Conservation (phyloP, 2,113 vertebrate species). For the Scytalopus superciliaris region DNA sequence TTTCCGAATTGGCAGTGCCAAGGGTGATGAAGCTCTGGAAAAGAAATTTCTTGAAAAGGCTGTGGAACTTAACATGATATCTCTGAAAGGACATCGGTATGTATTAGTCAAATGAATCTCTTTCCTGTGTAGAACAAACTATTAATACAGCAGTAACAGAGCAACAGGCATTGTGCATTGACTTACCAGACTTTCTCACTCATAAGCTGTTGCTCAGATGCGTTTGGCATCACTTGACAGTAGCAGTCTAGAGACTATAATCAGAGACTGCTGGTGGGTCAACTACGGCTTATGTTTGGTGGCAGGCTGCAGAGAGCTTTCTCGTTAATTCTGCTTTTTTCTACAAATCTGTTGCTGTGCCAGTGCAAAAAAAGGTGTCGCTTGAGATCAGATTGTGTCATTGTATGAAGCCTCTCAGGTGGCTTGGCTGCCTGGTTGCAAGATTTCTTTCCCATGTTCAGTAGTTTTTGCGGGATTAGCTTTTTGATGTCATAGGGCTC, state of each 20-base stretch:
- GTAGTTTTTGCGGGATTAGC: neutral
- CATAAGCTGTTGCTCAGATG: neutral
- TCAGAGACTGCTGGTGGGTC: neutral
- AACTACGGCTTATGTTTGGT: neutral
- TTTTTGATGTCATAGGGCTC: neutral
- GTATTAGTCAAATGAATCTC: neutral
- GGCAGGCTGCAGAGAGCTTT: neutral
- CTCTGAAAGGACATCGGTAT: constrained; percentile 92
- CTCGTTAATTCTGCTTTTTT: neutral
- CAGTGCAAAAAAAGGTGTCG: neutral
- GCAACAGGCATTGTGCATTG: neutral
- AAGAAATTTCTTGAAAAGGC: constrained; percentile 89
- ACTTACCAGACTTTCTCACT: neutral
- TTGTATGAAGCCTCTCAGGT: neutral
- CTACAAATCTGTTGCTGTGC: neutral
- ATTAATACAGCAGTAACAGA: neutral
- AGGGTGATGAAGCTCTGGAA: constrained; percentile 86
- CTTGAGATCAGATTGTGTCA: neutral
- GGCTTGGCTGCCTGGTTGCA: neutral
- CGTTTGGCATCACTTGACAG: neutral
- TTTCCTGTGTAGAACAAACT: neutral
- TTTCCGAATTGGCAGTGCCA: constrained; percentile 84
- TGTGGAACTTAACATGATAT: constrained; percentile 88
- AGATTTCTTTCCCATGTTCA: neutral
- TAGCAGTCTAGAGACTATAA: neutral